These are phyloP conservation scores for Bostrychus sinensis DNA, from an alignment of 2,113 vertebrate genomes.

Conservation along the genomic window DNA sequence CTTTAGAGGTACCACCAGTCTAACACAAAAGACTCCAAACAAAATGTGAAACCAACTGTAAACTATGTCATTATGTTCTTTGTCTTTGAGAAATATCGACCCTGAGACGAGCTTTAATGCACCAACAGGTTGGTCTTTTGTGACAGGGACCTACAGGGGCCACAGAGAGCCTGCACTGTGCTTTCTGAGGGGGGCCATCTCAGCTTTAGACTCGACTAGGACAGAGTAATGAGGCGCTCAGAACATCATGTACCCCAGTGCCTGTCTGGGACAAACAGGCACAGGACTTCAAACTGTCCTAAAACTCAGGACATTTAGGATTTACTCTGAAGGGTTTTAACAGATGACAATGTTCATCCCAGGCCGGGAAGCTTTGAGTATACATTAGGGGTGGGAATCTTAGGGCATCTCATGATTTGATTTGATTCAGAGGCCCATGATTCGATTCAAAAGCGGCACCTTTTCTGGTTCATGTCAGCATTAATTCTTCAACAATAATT, in stretches of 20 bases:
- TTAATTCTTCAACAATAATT: too few species aligned
- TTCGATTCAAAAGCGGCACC: too few species aligned
- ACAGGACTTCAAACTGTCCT: slow-evolving; percentile 27
- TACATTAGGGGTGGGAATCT: too few species aligned
- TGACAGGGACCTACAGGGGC: slow-evolving; percentile 43
- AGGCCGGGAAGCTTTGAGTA: too few species aligned
- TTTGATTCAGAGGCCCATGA: too few species aligned
- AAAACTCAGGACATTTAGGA: background rate
- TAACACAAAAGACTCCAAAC: slow-evolving; percentile 60
- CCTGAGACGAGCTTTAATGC: slow-evolving; percentile 40
- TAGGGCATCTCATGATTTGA: too few species aligned
- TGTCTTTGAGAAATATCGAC: slow-evolving; percentile 63
- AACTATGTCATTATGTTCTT: slow-evolving; percentile 75
- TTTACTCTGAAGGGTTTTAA: background rate
- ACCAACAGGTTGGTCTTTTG: slow-evolving; percentile 66
- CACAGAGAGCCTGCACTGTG: slow-evolving; percentile 67
- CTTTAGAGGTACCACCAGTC: slow-evolving; percentile 53
- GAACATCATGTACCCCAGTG: slow-evolving; percentile 35
- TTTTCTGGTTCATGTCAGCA: too few species aligned
- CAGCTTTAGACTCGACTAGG: slow-evolving; percentile 35
- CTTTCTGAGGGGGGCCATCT: slow-evolving; percentile 53
- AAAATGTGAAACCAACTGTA: slow-evolving; percentile 74
- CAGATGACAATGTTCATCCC: too few species aligned
- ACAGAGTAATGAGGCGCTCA: slow-evolving; percentile 53
- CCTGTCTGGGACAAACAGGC: slow-evolving; percentile 32